Base-by-base conservation (phyloP, 2,113 vertebrate species). In the Oxyruncus cristatus region DNA sequence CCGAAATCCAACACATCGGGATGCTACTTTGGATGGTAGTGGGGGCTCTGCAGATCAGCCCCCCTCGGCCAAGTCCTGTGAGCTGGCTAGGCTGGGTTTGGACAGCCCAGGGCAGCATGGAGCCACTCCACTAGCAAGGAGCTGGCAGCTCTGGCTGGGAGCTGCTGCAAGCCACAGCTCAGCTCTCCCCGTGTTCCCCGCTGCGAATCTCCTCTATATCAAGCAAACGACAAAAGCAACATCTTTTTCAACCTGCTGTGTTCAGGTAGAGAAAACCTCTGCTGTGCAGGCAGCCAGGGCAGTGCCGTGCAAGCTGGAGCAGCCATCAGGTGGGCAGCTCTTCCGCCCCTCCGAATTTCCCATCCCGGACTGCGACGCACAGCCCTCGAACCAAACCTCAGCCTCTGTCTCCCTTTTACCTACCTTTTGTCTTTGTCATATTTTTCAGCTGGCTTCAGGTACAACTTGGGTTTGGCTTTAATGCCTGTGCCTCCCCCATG, bases 71-170 rank as follows among this genome's bases (percentile, higher is more conserved):
- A 55, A 72, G 41, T 33, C 33, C 73, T 9, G 4, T 0, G 2
- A 83, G 65, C 20, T 1, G 10, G 41, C 26, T 35, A 26, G 46
- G 35, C 35, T 19, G 8, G 44, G 55, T 52, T 70, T 70, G 59
- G 82, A 65, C 80, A 91, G 61, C 79, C 67, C 47, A 41, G 66
- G 56, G 32, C 75, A 59, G 71, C 12, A 2, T 2, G 21, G 68
- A 74, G 79, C 41, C 3, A 2, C 44, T 22, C 24, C 74, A 14
- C 33, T 65, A 46, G 20, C 1, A 0, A 67, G 61, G 52, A 71
- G 26, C 70, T 1, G 2, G 13, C 12, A 0, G 0, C 26, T 67
- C 14, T 0, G 0, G 22, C 67, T 59, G 58, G 50, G 50, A 81
- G 65, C 23, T 42, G 59, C 46, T 30, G 65, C 52, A 19, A 6